A percentile compares a stretch with the other conserved stretches of the same genome.
phyloP scores from a whole-genome alignment of 2,113 vertebrate genomes.

The Salvelinus alpinus region DNA sequence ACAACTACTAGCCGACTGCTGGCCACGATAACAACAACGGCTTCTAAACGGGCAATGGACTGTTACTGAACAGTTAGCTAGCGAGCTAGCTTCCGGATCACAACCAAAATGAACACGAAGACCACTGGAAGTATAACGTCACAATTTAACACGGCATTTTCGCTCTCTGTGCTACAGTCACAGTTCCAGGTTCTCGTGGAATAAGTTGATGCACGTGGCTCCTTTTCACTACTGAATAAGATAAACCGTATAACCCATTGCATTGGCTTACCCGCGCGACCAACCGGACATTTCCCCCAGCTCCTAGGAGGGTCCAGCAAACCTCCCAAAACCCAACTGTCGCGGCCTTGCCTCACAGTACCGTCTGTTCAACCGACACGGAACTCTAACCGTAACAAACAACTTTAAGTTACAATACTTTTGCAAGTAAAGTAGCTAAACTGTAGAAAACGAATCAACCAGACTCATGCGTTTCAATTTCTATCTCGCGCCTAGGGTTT shows the following conservation, averaged over 20 bases:
- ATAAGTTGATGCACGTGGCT: not conserved
- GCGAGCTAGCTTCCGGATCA: too few relatives aligned
- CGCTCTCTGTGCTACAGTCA: not conserved
- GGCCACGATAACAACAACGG: conserved; percentile 9
- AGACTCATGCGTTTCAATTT: conserved; percentile 1
- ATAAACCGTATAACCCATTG: not conserved
- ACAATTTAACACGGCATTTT: not conserved
- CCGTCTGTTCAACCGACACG: not conserved
- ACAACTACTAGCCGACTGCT: too few relatives aligned
- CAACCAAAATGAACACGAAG: not conserved
- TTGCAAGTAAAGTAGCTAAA: not conserved
- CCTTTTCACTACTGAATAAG: not conserved
- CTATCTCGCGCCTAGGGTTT: conserved; percentile 17
- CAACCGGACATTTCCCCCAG: not conserved
- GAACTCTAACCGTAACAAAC: not conserved
- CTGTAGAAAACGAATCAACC: not conserved
- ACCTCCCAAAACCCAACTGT: not conserved
- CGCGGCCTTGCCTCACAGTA: not conserved
- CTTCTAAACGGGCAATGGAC: not conserved
- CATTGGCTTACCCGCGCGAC: conserved; percentile 40
- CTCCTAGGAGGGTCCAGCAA: not conserved
- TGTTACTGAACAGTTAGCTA: too few relatives aligned
- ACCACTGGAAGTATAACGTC: not conserved
- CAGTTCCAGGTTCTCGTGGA: not conserved
- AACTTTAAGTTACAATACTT: not conserved